Conservation (phyloP, 1,140 invertebrate species). For the Aporrectodea caliginosa region DNA sequence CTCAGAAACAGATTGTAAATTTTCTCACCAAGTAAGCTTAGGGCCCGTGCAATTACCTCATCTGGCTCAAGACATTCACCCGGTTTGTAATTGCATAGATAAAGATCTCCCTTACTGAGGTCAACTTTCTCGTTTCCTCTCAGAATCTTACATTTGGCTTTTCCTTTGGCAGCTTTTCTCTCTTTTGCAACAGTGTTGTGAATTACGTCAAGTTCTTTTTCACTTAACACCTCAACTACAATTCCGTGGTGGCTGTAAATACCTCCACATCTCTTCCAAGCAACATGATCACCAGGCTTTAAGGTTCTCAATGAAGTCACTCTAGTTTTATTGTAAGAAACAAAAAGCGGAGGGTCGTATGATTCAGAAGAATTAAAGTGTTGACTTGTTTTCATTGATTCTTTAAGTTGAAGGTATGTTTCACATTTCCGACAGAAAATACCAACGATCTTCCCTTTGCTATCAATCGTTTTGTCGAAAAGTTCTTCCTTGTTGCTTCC, state of each 20-base stretch:
- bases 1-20: background rate
- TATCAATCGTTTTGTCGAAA: no score
- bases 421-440: no score
- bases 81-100: background rate
- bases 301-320: no score
- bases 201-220: background rate
- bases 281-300: background rate
- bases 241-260: background rate
- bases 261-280: background rate
- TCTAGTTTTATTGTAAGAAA: no score
- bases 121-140: background rate
- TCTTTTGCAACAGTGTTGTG: background rate
- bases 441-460: no score
- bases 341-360: no score
- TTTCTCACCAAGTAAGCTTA: background rate
- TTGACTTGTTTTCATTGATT: no score
- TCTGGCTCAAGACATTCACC: background rate
- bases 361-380: no score
- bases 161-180: background rate
- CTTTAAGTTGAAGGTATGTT: no score
- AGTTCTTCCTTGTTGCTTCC: no score
- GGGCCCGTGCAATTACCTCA: background rate
- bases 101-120: background rate
- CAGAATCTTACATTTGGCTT: background rate
- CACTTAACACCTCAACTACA: background rate